phyloP scores from a whole-genome alignment of 1,140 invertebrate genomes.

The Eumaeus atala region DNA sequence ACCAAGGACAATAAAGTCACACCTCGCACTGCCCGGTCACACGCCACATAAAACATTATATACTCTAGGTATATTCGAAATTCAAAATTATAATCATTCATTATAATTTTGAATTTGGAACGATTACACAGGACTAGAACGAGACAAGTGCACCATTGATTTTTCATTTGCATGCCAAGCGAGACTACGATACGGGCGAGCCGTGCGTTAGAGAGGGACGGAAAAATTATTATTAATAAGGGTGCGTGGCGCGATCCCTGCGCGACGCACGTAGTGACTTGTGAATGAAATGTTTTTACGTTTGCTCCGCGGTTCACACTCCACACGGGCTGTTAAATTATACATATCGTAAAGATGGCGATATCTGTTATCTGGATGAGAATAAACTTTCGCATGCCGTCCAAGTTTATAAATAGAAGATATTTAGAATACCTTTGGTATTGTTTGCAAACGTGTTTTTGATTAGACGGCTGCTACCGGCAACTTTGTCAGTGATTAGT shows the following conservation, averaged over 20 bases:
- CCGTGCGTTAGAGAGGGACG: conserved; percentile 32
- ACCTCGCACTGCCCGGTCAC: not conserved
- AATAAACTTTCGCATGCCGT: too few relatives aligned
- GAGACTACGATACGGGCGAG: conserved; percentile 30
- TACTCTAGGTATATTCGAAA: too few relatives aligned
- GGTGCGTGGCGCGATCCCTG: conserved; percentile 28
- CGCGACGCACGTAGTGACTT: not conserved
- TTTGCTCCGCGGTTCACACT: too few relatives aligned
- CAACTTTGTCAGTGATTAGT: too few relatives aligned
- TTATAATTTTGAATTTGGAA: conserved; percentile 12
- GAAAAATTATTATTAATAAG: conserved; percentile 44
- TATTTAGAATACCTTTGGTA: too few relatives aligned
- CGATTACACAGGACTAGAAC: conserved; percentile 23
- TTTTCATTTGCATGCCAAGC: conserved; percentile 53
- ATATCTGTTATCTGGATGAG: too few relatives aligned
- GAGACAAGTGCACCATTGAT: conserved; percentile 53
- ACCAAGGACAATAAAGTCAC: too few relatives aligned
- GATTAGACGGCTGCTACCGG: too few relatives aligned
- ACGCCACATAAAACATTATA: not conserved
- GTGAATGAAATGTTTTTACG: conserved; percentile 18
- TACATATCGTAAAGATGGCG: too few relatives aligned
- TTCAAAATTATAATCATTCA: conserved; percentile 1
- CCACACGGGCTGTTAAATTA: too few relatives aligned
- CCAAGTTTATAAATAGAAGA: too few relatives aligned
- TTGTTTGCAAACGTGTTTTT: too few relatives aligned